Conservation (phyloP, 92 coral and sea anemone genomes). For the Metridium senile region DNA sequence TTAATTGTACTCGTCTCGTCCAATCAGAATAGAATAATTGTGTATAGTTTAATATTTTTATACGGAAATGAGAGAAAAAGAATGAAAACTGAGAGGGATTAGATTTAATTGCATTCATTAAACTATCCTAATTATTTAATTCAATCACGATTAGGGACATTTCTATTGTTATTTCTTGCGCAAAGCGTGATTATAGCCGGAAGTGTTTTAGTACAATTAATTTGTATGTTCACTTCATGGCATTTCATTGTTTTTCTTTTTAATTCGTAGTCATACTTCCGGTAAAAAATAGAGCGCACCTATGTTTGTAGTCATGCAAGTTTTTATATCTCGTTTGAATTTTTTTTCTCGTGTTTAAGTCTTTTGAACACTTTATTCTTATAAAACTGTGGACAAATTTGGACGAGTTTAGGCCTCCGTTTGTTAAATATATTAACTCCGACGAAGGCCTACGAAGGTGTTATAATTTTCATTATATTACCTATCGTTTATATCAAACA, state of each 20-base stretch:
- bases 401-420: no score
- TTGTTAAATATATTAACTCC: no score
- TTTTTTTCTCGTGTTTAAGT: neutral
- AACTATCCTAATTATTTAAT: constrained; percentile 13
- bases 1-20: no score
- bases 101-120: neutral
- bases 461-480: no score
- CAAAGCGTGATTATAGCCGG: neutral
- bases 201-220: neutral
- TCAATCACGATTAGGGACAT: neutral
- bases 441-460: no score
- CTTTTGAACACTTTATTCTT: no score
- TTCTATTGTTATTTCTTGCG: constrained; percentile 8
- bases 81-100: no score
- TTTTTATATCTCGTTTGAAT: neutral
- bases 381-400: no score
- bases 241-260: neutral
- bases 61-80: no score
- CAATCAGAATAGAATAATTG: no score
- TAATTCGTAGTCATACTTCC: neutral
- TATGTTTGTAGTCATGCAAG: neutral
- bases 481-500: no score
- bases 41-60: no score
- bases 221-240: neutral
- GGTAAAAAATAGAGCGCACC: neutral